A percentile compares a stretch with the other conserved stretches of the same genome.
phyloP scores from a whole-genome alignment of 2,113 vertebrate genomes.

The Seriola quinqueradiata region DNA sequence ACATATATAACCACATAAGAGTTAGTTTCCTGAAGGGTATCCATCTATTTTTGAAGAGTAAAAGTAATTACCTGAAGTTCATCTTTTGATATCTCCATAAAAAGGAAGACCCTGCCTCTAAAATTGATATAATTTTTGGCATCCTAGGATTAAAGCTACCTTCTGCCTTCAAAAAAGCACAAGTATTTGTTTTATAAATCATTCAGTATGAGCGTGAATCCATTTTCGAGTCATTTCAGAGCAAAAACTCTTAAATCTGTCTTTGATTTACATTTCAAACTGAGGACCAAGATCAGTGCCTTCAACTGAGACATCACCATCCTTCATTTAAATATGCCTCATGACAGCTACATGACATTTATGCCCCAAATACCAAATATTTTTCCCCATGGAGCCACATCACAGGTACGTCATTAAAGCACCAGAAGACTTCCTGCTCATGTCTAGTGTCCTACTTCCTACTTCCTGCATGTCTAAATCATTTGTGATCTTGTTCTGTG shows the following conservation, averaged over 20 bases:
- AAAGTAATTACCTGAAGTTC: constrained; percentile 58
- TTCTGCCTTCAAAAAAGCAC: constrained; percentile 26
- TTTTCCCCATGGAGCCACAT: constrained; percentile 8
- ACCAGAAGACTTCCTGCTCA: constrained; percentile 44
- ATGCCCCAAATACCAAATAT: constrained; percentile 43
- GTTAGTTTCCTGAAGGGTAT: constrained; percentile 62
- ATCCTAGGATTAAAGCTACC: constrained; percentile 25
- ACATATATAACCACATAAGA: constrained; percentile 19
- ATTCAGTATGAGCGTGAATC: constrained; percentile 45
- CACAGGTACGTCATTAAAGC: constrained; percentile 13
- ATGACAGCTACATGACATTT: constrained; percentile 56
- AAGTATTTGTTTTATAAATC: constrained; percentile 65
- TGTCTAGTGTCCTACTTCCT: constrained; percentile 49
- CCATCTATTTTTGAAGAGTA: constrained; percentile 59
- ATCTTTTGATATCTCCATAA: constrained; percentile 54
- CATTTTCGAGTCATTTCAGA: constrained; percentile 43
- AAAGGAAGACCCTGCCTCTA: constrained; percentile 21
- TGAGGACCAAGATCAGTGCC: constrained; percentile 29
- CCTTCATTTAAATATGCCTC: constrained; percentile 43
- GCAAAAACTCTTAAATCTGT: constrained; percentile 27
- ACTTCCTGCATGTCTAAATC: constrained; percentile 34
- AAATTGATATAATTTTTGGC: constrained; percentile 36
- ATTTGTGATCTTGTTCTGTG: constrained; percentile 52
- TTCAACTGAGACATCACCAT: constrained; percentile 41
- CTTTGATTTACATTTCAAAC: constrained; percentile 68